These are phyloP conservation scores for Toxotes jaculatrix DNA, from an alignment of 2,113 vertebrate species.

Conservation along the genomic window DNA sequence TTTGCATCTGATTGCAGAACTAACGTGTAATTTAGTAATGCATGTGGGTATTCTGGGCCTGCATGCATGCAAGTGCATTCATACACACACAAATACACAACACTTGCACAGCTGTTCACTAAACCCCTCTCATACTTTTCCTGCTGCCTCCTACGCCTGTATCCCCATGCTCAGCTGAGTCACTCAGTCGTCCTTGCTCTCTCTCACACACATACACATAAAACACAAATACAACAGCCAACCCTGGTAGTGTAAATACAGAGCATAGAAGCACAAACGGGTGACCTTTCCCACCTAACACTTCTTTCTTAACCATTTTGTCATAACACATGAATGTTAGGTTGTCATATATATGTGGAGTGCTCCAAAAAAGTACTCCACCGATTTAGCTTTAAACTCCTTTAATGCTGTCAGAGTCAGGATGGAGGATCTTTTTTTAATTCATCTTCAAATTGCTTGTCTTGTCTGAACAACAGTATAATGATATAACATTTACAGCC, in stretches of 20 bases:
- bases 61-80: conserved; percentile 26
- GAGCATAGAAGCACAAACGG: conserved; percentile 47
- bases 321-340: background rate
- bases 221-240: conserved; percentile 35
- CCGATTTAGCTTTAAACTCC: background rate
- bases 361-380: background rate
- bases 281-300: conserved; percentile 39
- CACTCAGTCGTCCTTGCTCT: conserved; percentile 43
- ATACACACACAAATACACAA: conserved; percentile 52
- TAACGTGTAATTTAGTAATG: conserved; percentile 60
- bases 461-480: background rate
- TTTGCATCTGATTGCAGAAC: conserved; percentile 59
- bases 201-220: conserved; percentile 24
- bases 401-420: background rate
- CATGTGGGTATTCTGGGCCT: conserved; percentile 61
- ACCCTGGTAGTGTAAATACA: conserved; percentile 30
- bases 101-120: conserved; percentile 75
- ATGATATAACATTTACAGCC: background rate
- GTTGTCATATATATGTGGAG: background rate
- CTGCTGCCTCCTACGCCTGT: conserved; percentile 67
- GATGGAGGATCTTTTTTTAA: background rate
- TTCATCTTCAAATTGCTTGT: background rate
- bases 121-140: conserved; percentile 63
- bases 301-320: conserved; percentile 29
- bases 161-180: conserved; percentile 71